phyloP scores from a whole-genome alignment of 1,140 invertebrate genomes.

The Ooceraea biroi region DNA sequence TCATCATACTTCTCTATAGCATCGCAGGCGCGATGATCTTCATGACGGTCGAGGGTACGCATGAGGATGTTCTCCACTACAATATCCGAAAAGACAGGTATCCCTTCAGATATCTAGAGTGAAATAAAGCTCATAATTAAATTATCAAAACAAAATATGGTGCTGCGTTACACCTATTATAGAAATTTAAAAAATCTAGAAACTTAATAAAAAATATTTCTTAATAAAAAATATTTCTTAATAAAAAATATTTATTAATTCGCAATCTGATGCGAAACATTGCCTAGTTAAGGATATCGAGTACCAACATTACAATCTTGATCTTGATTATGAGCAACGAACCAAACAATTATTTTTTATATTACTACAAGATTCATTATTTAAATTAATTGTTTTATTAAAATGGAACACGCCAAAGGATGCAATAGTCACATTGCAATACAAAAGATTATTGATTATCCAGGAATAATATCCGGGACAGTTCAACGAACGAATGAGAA shows the following conservation, averaged over 20 bases:
- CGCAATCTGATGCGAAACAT: too few relatives aligned
- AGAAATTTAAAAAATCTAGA: too few relatives aligned
- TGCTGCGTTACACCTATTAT: too few relatives aligned
- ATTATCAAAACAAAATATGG: background rate
- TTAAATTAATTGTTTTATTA: background rate
- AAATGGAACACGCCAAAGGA: background rate
- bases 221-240: background rate
- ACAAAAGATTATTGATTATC: slow-evolving; percentile 1
- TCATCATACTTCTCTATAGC: slow-evolving; percentile 92
- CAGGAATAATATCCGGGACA: slow-evolving; percentile 36
- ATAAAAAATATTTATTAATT: too few relatives aligned
- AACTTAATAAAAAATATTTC: too few relatives aligned
- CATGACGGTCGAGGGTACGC: slow-evolving; percentile 89
- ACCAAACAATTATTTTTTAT: too few relatives aligned
- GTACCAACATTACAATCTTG: too few relatives aligned
- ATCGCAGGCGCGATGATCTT: slow-evolving; percentile 92
- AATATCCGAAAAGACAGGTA: slow-evolving; percentile 86
- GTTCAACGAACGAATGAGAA: slow-evolving; percentile 19
- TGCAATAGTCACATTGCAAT: background rate
- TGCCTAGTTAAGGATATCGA: too few relatives aligned
- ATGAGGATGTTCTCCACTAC: slow-evolving; percentile 86
- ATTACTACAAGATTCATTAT: too few relatives aligned
- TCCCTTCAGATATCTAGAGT: background rate
- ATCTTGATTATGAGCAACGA: too few relatives aligned
- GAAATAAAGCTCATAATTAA: background rate